Percentiles rank a stretch among this genome's conserved stretches.
These are phyloP conservation scores for Aramus guarauna DNA, from an alignment of 2,113 vertebrate genomes.

Conservation along the genomic window DNA sequence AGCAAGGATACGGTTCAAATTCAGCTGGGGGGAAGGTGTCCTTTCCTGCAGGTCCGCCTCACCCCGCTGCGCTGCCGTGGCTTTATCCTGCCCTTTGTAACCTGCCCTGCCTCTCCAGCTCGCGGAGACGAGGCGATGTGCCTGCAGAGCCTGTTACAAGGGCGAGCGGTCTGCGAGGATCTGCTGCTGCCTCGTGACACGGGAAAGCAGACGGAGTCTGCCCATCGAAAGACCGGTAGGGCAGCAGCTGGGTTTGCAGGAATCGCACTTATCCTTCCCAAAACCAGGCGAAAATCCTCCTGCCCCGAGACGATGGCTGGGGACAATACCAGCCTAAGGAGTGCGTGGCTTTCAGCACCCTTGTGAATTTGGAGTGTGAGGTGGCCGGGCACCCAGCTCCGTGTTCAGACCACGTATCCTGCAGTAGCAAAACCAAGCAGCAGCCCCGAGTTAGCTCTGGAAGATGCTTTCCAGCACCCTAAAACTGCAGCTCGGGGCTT, in stretches of 20 bases:
- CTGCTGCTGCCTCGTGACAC: neutral
- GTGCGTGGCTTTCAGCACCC: neutral
- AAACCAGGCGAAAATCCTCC: neutral
- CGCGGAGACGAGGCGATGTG: rapidly evolving
- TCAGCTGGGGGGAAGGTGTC: neutral
- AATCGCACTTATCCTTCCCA: neutral
- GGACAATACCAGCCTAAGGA: neutral
- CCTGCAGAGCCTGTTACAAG: neutral
- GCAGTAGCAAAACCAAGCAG: neutral
- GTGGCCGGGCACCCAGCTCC: neutral
- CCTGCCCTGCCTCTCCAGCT: neutral
- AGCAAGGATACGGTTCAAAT: neutral
- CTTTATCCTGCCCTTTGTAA: neutral
- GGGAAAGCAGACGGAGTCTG: neutral
- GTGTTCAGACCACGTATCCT: neutral
- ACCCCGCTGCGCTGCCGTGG: rapidly evolving
- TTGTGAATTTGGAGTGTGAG: neutral
- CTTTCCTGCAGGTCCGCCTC: neutral
- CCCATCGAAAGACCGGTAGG: rapidly evolving
- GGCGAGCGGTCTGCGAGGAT: neutral
- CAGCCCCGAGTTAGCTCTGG: neutral
- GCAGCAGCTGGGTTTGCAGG: neutral
- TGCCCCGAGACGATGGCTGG: neutral
- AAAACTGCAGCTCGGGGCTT: neutral
- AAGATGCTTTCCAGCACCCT: neutral